Conservation (phyloP, 2,888 invertebrate species). For the Hypolimnas misippus region DNA sequence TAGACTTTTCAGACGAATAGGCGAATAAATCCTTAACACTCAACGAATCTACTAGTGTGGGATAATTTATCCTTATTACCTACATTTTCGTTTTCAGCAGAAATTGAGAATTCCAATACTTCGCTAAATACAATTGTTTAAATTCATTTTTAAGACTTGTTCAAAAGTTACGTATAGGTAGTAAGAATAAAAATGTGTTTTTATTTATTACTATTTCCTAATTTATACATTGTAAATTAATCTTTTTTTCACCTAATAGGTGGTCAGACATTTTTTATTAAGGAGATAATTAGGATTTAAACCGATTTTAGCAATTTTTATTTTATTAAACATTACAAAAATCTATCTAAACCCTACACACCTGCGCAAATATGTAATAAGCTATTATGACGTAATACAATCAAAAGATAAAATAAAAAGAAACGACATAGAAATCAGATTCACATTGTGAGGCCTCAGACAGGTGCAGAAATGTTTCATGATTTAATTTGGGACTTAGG, state of each 20-base stretch:
- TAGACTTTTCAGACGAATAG: slow-evolving; percentile 71
- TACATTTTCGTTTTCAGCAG: slow-evolving; percentile 35
- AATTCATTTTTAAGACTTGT: too few relatives aligned
- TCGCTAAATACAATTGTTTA: too few relatives aligned
- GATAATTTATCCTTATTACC: slow-evolving; percentile 47
- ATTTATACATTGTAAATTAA: too few relatives aligned
- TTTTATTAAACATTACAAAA: too few relatives aligned
- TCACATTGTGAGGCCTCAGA: slow-evolving; percentile 63
- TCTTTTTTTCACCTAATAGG: not conserved
- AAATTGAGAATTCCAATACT: slow-evolving; percentile 19
- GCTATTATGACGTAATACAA: slow-evolving; percentile 44
- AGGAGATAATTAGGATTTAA: too few relatives aligned
- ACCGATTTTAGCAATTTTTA: too few relatives aligned
- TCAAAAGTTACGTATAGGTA: too few relatives aligned
- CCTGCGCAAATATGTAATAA: slow-evolving; percentile 10
- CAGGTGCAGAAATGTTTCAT: slow-evolving; percentile 82
- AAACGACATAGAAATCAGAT: slow-evolving; percentile 64
- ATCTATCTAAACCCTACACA: too few relatives aligned
- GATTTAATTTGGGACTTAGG: slow-evolving; percentile 84
- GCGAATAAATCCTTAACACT: slow-evolving; percentile 77
- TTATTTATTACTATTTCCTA: too few relatives aligned
- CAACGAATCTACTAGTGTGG: slow-evolving; percentile 65
- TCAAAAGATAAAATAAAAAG: slow-evolving; percentile 61
- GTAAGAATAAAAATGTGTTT: too few relatives aligned
- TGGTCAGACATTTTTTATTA: not conserved